Conservation (phyloP, 2,888 invertebrate species). For the Drosophila anomelani region DNA sequence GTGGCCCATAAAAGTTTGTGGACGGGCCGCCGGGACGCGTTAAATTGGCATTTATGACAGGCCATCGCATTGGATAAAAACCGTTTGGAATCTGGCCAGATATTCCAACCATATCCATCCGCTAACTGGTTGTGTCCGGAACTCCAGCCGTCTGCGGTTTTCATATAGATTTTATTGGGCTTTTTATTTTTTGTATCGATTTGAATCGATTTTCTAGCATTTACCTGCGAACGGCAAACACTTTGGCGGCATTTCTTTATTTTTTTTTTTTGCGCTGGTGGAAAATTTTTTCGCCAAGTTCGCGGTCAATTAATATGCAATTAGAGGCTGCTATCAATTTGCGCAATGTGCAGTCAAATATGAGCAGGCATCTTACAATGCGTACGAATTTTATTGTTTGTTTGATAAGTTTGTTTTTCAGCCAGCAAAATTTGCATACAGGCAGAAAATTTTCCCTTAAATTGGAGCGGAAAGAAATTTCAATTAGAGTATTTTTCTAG, state of each 20-base stretch:
- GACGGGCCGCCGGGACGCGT: constrained; percentile 52
- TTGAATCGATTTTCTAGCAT: constrained; percentile 32
- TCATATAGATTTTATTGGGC: constrained; percentile 7
- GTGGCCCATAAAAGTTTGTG: constrained; percentile 64
- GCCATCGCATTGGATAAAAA: background rate
- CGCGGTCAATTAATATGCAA: constrained; percentile 64
- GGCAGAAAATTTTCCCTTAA: constrained; percentile 12
- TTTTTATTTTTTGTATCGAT: background rate
- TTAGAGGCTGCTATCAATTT: constrained; percentile 57
- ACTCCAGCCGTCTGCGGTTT: constrained; percentile 4
- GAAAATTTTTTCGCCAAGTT: constrained; percentile 61
- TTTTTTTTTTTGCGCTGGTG: constrained; percentile 21
- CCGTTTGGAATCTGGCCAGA: constrained; percentile 1
- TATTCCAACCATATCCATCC: background rate
- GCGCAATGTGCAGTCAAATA: constrained; percentile 36
- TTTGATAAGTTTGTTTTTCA: constrained; percentile 15
- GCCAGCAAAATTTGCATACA: constrained; percentile 9
- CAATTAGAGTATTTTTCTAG: constrained; percentile 2
- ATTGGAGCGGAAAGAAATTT: background rate
- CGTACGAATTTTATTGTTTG: constrained; percentile 33
- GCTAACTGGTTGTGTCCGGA: constrained; percentile 17
- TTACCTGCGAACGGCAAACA: constrained; percentile 37
- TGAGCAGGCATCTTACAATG: constrained; percentile 9
- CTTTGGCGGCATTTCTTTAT: constrained; percentile 1
- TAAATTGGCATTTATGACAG: constrained; percentile 66